phyloP scores from a whole-genome alignment of 2,113 vertebrate genomes.

The Sakesphorus luctuosus region DNA sequence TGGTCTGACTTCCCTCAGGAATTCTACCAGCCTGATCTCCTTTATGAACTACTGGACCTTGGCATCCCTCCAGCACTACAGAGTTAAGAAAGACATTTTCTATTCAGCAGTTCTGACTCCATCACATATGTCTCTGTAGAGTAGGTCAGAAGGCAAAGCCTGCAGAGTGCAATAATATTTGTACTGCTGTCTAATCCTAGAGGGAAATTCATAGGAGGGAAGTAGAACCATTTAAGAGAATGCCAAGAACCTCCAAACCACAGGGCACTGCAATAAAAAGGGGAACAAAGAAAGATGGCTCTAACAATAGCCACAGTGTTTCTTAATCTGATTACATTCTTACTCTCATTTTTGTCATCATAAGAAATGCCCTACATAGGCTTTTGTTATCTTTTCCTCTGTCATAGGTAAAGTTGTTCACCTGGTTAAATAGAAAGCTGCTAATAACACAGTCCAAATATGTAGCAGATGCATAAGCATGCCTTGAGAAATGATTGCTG shows the following conservation, averaged over 20 bases:
- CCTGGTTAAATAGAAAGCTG: conserved; percentile 36
- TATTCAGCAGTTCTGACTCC: not conserved
- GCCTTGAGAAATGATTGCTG: not conserved
- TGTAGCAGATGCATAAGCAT: not conserved
- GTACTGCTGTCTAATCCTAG: conserved; percentile 28
- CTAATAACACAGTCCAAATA: not conserved
- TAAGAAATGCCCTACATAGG: not conserved
- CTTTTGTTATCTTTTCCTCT: conserved; percentile 11
- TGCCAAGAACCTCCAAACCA: not conserved
- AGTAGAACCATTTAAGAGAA: conserved; percentile 24
- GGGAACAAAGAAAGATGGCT: conserved; percentile 20
- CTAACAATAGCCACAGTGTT: conserved; percentile 19
- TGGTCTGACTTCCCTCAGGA: not conserved
- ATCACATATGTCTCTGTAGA: conserved; percentile 22
- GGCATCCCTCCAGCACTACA: not conserved
- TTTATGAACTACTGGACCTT: conserved; percentile 3
- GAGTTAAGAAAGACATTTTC: conserved; percentile 37
- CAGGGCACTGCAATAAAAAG: conserved; percentile 2
- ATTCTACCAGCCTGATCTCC: not conserved
- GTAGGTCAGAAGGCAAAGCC: conserved; percentile 41
- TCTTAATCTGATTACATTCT: conserved; percentile 25
- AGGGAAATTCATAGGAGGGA: conserved; percentile 5
- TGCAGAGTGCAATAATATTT: conserved; percentile 46
- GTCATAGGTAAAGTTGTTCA: not conserved
- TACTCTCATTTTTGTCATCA: not conserved